Evolutionary conservation across 1,140 invertebrate species (phyloP).

Genomic region (Bombus cullumanus): DNA sequence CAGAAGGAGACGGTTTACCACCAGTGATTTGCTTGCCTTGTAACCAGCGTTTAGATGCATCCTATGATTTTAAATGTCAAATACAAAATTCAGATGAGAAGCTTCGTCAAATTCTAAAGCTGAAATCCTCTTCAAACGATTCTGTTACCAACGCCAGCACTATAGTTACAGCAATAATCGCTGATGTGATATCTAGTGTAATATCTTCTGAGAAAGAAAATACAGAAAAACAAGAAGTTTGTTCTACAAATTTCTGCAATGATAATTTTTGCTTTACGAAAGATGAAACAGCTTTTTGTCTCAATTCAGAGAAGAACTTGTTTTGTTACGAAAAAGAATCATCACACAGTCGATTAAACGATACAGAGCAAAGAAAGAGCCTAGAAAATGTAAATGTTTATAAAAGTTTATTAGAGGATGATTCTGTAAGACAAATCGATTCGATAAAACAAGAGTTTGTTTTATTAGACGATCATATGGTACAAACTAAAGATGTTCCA

Average conservation of each 20-base stretch:
- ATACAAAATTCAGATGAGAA: constrained; percentile 78
- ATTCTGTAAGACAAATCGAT: constrained; percentile 8
- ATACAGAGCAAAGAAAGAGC: not conserved
- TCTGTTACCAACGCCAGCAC: constrained; percentile 22
- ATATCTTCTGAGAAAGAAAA: constrained; percentile 49
- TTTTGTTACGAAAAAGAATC: constrained; percentile 38
- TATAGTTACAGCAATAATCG: constrained; percentile 53
- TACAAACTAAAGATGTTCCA: constrained; percentile 1
- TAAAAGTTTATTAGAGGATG: constrained; percentile 36
- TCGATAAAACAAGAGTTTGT: constrained; percentile 34
- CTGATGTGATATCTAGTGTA: constrained; percentile 38
- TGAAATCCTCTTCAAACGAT: constrained; percentile 4
- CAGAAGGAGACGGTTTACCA: constrained; percentile 80
- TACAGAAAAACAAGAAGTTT: constrained; percentile 33
- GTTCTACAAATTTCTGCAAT: constrained; percentile 24
- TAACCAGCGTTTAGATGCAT: constrained; percentile 75
- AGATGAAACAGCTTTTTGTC: constrained; percentile 18
- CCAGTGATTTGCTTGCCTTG: constrained; percentile 77
- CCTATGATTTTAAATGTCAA: constrained; percentile 80
- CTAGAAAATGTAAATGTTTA: constrained; percentile 34
- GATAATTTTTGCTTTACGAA: constrained; percentile 48
- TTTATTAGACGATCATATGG: not conserved
- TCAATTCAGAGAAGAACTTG: constrained; percentile 23
- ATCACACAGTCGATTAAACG: constrained; percentile 14
- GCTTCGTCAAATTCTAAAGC: constrained; percentile 62